Evolutionary conservation across 2,797 vertebrate species (phyloP).

Genomic region (Xerus rutilus): DNA sequence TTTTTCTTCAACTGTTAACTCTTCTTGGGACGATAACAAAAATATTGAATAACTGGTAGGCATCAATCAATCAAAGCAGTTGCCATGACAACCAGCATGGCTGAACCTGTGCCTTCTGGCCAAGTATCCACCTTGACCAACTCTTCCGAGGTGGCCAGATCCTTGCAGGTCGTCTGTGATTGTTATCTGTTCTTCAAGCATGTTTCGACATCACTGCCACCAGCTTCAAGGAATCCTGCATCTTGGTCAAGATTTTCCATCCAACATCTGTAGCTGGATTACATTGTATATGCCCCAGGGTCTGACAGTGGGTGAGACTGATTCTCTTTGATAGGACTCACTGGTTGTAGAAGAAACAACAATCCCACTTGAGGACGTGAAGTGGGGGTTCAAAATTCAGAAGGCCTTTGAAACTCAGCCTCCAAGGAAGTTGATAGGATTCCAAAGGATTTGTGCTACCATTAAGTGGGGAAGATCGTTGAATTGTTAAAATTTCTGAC

Average conservation of each 20-base stretch:
- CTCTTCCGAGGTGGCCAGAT: background rate
- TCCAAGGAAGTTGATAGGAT: background rate
- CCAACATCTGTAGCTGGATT: background rate
- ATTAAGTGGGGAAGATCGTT: background rate
- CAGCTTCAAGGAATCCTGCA: background rate
- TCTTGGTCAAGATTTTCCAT: slow-evolving; percentile 3
- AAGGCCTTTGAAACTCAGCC: background rate
- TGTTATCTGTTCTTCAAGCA: slow-evolving; percentile 14
- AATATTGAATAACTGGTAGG: background rate
- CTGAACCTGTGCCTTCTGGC: background rate
- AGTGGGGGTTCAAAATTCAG: background rate
- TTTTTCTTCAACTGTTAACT: slow-evolving; percentile 46
- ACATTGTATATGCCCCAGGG: background rate
- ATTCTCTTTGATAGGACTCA: slow-evolving; percentile 13
- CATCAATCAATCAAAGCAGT: background rate
- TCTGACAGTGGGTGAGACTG: background rate
- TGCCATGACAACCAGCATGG: background rate
- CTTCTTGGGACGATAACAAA: background rate
- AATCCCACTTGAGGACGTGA: background rate
- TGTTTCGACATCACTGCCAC: background rate
- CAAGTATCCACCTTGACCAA: background rate
- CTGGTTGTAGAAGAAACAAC: background rate
- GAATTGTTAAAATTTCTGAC: background rate
- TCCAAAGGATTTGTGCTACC: background rate
- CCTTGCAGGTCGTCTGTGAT: background rate